Percentiles rank a stretch among this genome's conserved stretches.
Evolutionary conservation across 2,797 vertebrate species (phyloP).

Genomic region (Siniperca undulata): DNA sequence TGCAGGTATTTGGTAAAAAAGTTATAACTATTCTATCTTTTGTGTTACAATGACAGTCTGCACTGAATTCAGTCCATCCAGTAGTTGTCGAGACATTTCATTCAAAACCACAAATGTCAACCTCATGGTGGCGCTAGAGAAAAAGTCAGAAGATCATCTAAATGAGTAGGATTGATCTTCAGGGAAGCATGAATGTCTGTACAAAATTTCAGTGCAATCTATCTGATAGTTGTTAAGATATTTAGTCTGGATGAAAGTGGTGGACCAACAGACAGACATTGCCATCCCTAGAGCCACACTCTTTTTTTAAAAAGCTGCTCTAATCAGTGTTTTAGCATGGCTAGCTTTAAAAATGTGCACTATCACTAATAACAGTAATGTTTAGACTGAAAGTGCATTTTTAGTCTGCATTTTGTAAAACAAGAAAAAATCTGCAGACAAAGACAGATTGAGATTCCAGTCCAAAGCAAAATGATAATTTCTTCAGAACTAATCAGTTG

Average conservation of each 20-base stretch:
- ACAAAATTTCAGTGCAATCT: background rate
- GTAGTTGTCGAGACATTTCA: background rate
- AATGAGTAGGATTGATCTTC: background rate
- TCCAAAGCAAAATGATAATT: constrained; percentile 34
- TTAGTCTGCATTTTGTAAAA: constrained; percentile 7
- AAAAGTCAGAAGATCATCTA: too few relatives aligned
- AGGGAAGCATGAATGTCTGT: background rate
- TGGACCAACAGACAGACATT: background rate
- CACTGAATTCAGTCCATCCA: background rate
- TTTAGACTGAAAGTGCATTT: background rate
- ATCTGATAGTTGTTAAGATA: background rate
- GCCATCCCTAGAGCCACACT: background rate
- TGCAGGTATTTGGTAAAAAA: background rate
- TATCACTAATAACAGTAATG: background rate
- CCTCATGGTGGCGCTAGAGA: background rate
- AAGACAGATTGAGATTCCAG: constrained; percentile 44
- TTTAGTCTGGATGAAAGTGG: background rate
- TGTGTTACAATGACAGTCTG: background rate
- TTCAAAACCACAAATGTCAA: background rate
- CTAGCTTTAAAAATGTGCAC: constrained; percentile 1
- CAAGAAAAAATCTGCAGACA: constrained; percentile 12
- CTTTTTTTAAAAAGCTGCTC: too few relatives aligned
- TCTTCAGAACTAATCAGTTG: constrained; percentile 47
- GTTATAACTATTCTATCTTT: background rate
- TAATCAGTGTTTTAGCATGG: too few relatives aligned